Conservation (phyloP, 2,888 invertebrate genomes). For the Sarcophaga caerulescens region DNA sequence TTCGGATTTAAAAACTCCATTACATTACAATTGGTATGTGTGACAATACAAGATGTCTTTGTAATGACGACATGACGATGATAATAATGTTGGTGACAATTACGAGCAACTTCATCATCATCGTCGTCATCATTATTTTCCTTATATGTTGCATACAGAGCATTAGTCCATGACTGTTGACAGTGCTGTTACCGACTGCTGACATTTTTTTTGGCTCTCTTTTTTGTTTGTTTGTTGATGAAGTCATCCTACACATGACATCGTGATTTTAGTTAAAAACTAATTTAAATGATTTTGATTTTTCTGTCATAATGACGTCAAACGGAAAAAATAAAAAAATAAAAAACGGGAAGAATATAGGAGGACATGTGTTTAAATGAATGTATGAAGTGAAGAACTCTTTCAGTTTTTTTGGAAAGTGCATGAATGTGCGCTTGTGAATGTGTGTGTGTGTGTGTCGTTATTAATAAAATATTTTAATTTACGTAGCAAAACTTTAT, state of each 20-base stretch:
- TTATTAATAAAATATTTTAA: not conserved
- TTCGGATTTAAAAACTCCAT: slow-evolving; percentile 47
- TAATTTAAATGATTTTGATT: slow-evolving; percentile 68
- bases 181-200: slow-evolving; percentile 4
- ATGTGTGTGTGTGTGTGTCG: not conserved
- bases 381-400: too few relatives aligned
- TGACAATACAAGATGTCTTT: slow-evolving; percentile 67
- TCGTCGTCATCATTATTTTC: not conserved
- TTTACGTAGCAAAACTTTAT: not conserved
- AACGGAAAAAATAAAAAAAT: slow-evolving; percentile 10
- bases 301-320: slow-evolving; percentile 63
- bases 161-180: not conserved
- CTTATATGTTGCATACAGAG: too few relatives aligned
- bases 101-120: slow-evolving; percentile 33
- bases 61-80: slow-evolving; percentile 65
- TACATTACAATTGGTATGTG: slow-evolving; percentile 61
- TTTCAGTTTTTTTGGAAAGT: too few relatives aligned
- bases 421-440: too few relatives aligned
- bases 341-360: not conserved
- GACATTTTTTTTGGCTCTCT: not conserved
- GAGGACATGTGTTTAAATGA: too few relatives aligned
- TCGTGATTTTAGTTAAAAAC: slow-evolving; percentile 67
- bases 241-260: slow-evolving; percentile 70
- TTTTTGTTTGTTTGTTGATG: slow-evolving; percentile 53
- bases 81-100: slow-evolving; percentile 38